Evolutionary conservation across 2,797 vertebrate species (phyloP), one percentile per base, ranked within the genome.

Genomic region (Cuculus canorus): DNA sequence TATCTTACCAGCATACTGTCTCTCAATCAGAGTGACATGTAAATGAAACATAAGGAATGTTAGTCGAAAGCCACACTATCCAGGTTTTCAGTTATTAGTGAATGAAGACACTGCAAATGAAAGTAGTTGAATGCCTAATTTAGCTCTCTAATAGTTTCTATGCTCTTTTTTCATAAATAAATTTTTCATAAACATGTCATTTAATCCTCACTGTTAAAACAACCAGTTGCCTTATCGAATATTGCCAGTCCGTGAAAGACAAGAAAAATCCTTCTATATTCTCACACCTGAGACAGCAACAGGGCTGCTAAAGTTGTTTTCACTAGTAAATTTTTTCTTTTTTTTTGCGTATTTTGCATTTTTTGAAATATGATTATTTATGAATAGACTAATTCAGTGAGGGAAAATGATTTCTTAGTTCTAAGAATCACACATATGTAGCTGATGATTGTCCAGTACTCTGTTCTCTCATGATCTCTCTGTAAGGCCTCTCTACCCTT

Each of bases 161-260:
- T 48, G 17, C 6, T 80, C 13, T 57, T 75, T 11, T 70, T 68
- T 85, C 1, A 3, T 50, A 87, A 50, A 45, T 65, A 11, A 43
- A 45, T 18, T 87, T 89, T 71, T 17, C 10, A 52, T 75, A 77
- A 32, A 6, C 8, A 3, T 43, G 7, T 13, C 3, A 43, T 65
- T 68, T 76, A 76, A 79, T 72, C 30, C 18, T 69, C 21, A n/a
- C 24, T 66, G 18, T 45, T 50, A 54, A 83, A 86, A 88, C 2
- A 8, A 13, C 1, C 5, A 5, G 13, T 65, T 84, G 2, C 0
- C 0, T 69, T 8, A 41, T 5, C 64, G 50, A 39, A 53, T 68
- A 61, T 64, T 84, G 17, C 6, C 5, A 83, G 1, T 32, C 17
- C 16, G 33, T 16, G 25, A 68, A 57, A 78, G 7, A 8, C 25